Percentiles rank a stretch among this genome's conserved stretches.
Evolutionary conservation across 2,888 invertebrate genomes (phyloP).

Genomic region (Lasius platythorax): DNA sequence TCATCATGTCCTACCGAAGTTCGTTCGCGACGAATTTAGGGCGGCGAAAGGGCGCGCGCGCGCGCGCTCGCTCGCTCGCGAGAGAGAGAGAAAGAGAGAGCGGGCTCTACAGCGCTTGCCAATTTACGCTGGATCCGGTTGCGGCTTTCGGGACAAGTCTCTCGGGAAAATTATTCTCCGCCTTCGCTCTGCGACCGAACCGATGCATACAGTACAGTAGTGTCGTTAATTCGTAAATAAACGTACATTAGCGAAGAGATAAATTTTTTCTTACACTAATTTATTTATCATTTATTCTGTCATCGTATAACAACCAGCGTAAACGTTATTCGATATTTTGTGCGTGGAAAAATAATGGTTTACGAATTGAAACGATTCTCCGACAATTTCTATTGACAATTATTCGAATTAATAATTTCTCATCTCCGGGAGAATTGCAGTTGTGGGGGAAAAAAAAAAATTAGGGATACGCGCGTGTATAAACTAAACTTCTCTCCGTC

Average conservation of each 20-base stretch:
- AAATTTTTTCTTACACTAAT: neutral
- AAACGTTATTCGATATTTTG: neutral
- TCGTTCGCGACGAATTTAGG: constrained; percentile 2
- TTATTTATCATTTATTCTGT: neutral
- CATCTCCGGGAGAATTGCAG: neutral
- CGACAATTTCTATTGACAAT: neutral
- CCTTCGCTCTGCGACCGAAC: neutral
- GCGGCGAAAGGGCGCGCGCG: neutral
- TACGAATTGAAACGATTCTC: neutral
- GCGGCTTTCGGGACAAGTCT: constrained; percentile 8
- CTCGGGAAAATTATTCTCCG: neutral
- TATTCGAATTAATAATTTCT: neutral
- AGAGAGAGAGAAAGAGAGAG: neutral
- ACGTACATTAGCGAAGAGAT: neutral
- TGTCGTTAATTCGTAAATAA: neutral
- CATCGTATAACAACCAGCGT: neutral
- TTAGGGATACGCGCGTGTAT: neutral
- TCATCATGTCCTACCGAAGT: neutral
- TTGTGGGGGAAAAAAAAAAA: neutral
- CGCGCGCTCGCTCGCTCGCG: too few relatives aligned
- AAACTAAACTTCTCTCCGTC: constrained; percentile 4
- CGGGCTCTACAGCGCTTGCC: constrained; percentile 11
- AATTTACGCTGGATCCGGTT: constrained; percentile 16
- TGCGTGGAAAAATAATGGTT: neutral
- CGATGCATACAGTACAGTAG: neutral